A percentile compares a stretch with the other conserved stretches of the same genome.
Evolutionary conservation across 2,888 invertebrate genomes (phyloP).

Genomic region (Molorchus minor): DNA sequence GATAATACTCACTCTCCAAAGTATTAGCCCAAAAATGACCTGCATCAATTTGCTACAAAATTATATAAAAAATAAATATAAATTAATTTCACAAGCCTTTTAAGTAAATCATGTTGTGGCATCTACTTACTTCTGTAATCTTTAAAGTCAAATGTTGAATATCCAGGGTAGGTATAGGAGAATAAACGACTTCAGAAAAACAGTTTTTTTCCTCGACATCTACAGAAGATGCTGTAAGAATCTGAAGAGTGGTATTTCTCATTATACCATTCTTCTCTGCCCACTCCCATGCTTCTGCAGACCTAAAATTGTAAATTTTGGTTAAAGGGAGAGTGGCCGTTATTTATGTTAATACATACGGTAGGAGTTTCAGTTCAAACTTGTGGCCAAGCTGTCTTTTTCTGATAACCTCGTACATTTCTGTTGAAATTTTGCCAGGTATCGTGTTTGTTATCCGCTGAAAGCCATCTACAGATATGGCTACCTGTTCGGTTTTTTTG

Average conservation of each 20-base stretch:
- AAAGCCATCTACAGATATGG: constrained; percentile 52
- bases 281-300: constrained; percentile 64
- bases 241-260: constrained; percentile 26
- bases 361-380: constrained; percentile 67
- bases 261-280: constrained; percentile 56
- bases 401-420: constrained; percentile 81
- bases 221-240: constrained; percentile 1
- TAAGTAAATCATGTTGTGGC: not conserved
- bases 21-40: constrained; percentile 75
- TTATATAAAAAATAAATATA: constrained; percentile 20
- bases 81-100: not conserved
- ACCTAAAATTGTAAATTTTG: constrained; percentile 55
- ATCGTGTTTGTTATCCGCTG: constrained; percentile 62
- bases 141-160: constrained; percentile 45
- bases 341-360: constrained; percentile 62
- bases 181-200: constrained; percentile 41
- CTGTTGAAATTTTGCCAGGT: constrained; percentile 70
- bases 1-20: constrained; percentile 59
- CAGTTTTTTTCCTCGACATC: constrained; percentile 42
- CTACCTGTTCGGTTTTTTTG: constrained; percentile 49
- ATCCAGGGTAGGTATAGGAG: constrained; percentile 49
- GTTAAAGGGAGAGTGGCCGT: not conserved
- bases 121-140: constrained; percentile 46
- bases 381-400: constrained; percentile 68
- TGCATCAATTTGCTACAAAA: constrained; percentile 67